Evolutionary conservation across 2,113 vertebrate genomes (phyloP).

Genomic region (Benitochromis conjunctus): DNA sequence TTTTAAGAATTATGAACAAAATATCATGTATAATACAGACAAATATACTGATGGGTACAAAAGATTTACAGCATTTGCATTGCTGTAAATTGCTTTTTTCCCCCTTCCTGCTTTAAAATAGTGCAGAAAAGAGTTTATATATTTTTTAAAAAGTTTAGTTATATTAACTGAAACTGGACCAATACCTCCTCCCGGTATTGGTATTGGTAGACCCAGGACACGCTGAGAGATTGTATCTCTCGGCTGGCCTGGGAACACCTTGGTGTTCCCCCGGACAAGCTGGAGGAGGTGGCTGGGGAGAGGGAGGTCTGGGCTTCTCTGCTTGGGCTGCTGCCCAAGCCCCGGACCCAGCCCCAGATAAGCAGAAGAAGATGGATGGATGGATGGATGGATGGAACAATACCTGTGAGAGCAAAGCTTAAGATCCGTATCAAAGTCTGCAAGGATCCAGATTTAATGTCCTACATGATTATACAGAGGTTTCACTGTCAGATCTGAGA

Average conservation of each 20-base stretch:
- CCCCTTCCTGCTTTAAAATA: neutral
- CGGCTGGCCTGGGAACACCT: too few relatives aligned
- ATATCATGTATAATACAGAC: neutral
- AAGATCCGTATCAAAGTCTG: constrained; percentile 45
- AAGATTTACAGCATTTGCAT: neutral
- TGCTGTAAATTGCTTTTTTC: accelerated
- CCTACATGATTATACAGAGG: neutral
- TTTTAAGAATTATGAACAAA: neutral
- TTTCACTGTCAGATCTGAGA: neutral
- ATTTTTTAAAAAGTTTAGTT: neutral
- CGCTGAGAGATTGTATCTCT: too few relatives aligned
- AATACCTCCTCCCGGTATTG: neutral
- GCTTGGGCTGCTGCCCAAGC: too few relatives aligned
- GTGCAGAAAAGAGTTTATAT: neutral
- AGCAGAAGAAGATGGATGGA: too few relatives aligned
- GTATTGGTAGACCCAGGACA: too few relatives aligned
- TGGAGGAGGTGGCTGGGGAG: too few relatives aligned
- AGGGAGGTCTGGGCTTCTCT: too few relatives aligned
- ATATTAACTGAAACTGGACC: neutral
- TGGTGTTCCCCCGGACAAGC: too few relatives aligned
- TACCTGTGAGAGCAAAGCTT: constrained; percentile 4
- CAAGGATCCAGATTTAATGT: neutral
- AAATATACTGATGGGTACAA: neutral
- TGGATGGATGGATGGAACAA: neutral
- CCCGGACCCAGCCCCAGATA: too few relatives aligned